phyloP scores from a whole-genome alignment of 2,888 invertebrate species.

The Adelphocoris suturalis region DNA sequence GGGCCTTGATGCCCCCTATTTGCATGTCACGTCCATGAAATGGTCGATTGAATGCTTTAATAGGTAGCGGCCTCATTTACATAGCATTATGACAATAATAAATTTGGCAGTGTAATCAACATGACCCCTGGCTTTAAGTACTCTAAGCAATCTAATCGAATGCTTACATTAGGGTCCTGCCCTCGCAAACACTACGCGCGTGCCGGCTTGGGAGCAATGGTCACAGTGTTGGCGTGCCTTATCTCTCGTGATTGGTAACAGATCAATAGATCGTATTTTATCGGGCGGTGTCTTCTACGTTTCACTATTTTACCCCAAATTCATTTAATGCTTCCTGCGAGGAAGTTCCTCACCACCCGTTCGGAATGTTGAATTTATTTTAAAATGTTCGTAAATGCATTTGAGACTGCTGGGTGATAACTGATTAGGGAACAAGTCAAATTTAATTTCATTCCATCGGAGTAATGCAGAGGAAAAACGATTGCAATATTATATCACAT shows the following conservation, averaged over 20 bases:
- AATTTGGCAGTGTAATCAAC: slow-evolving; percentile 18
- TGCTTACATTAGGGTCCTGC: neutral
- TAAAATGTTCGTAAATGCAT: no score
- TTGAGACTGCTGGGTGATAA: no score
- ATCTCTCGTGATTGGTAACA: neutral
- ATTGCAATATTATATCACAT: no score
- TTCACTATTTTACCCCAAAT: no score
- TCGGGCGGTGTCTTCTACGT: no score
- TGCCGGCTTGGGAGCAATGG: neutral
- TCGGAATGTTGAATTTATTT: no score
- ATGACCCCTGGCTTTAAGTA: neutral
- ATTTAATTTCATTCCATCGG: no score
- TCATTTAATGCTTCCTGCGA: no score
- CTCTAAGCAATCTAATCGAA: slow-evolving; percentile 6
- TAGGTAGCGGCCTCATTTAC: slow-evolving; percentile 16
- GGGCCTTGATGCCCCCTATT: slow-evolving; percentile 28
- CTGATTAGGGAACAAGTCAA: no score
- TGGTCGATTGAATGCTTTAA: slow-evolving; percentile 45
- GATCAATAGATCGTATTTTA: neutral
- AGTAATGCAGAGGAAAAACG: no score
- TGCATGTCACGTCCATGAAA: slow-evolving; percentile 25
- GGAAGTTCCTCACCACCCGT: no score
- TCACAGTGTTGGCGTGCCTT: neutral
- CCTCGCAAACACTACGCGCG: neutral
- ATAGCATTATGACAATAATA: neutral